phyloP scores from a whole-genome alignment of 2,888 invertebrate genomes.

The Lasioglossum vierecki region DNA sequence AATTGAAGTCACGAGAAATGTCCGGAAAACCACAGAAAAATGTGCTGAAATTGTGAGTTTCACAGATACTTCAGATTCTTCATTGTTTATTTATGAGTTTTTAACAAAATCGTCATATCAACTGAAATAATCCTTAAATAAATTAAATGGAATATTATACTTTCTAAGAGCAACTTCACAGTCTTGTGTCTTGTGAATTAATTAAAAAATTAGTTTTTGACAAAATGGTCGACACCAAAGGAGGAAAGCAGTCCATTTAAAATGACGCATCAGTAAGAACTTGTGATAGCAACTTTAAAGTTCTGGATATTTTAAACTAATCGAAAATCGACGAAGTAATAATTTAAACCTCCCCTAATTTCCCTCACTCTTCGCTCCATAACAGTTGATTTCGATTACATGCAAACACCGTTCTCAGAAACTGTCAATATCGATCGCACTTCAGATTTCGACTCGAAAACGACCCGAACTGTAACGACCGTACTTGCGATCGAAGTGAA shows the following conservation, averaged over 20 bases:
- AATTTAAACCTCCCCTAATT: background rate
- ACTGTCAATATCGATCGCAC: slow-evolving; percentile 35
- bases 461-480: slow-evolving; percentile 44
- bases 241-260: background rate
- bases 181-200: background rate
- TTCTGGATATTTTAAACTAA: background rate
- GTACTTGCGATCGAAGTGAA: slow-evolving; percentile 50
- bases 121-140: background rate
- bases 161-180: background rate
- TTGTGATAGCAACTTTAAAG: background rate
- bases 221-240: background rate
- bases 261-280: background rate
- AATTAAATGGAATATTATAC: too few relatives aligned
- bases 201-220: background rate
- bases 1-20: background rate
- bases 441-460: slow-evolving; percentile 14
- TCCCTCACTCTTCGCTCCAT: background rate
- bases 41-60: background rate
- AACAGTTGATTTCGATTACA: background rate
- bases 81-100: background rate
- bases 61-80: background rate
- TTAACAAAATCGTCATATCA: background rate
- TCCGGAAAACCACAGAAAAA: background rate
- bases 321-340: background rate
- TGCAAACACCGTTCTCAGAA: background rate